Evolutionary conservation across 1,140 invertebrate species (phyloP).

Genomic region (Trachymyrmex septentrionalis): DNA sequence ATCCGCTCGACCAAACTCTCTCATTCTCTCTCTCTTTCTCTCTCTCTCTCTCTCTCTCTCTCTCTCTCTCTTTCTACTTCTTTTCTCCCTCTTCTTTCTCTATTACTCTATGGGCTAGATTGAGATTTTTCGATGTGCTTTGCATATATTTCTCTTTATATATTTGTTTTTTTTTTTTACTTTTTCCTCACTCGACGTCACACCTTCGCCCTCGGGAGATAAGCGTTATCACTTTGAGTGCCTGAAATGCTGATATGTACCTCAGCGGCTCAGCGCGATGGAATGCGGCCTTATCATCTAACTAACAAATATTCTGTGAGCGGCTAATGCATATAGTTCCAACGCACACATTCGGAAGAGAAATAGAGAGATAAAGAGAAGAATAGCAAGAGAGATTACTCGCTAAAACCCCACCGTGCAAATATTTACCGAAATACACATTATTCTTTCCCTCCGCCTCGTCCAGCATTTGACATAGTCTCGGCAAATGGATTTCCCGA

Average conservation of each 20-base stretch:
- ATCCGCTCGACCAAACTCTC: conserved; percentile 2
- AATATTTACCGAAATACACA: conserved; percentile 66
- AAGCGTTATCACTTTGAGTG: conserved; percentile 59
- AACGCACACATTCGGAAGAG: not conserved
- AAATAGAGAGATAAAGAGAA: conserved; percentile 7
- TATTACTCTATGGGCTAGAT: not conserved
- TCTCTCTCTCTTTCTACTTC: not conserved
- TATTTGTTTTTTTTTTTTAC: not conserved
- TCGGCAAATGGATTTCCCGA: conserved; percentile 14
- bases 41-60: not conserved
- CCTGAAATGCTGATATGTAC: conserved; percentile 62
- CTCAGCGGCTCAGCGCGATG: conserved; percentile 44
- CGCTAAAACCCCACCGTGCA: conserved; percentile 37
- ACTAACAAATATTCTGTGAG: conserved; percentile 70
- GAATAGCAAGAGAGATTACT: not conserved
- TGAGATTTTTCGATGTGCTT: conserved; percentile 10
- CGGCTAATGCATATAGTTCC: conserved; percentile 20
- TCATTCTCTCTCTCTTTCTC: not conserved
- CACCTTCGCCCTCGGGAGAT: conserved; percentile 50
- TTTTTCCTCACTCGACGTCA: not conserved
- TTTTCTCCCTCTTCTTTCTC: not conserved
- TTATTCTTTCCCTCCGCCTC: conserved; percentile 34
- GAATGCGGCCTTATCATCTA: conserved; percentile 74
- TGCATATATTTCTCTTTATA: conserved; percentile 10
- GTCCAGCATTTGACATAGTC: conserved; percentile 40